phyloP scores from a whole-genome alignment of 2,888 invertebrate genomes.

The Fragum fragum region DNA sequence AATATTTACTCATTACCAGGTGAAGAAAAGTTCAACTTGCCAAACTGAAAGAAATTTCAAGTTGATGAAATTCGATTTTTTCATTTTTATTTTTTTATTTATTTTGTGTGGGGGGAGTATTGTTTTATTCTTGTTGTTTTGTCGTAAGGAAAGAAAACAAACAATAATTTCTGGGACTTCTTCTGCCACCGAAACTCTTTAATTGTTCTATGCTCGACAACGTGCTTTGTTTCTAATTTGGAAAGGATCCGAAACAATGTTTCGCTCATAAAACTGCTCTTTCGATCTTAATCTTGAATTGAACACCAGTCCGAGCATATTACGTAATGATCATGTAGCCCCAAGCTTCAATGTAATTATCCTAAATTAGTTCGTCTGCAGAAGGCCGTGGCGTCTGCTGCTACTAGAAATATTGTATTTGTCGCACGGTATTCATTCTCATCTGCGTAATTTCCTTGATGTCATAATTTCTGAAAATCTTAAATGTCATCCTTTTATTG shows the following conservation, averaged over 20 bases:
- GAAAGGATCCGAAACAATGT: conserved; percentile 7
- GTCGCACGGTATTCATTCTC: not conserved
- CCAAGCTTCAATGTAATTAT: conserved; percentile 15
- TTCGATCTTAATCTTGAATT: conserved; percentile 16
- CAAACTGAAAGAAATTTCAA: no score
- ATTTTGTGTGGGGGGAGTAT: no score
- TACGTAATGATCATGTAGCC: conserved; percentile 11
- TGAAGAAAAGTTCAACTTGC: no score
- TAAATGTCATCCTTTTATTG: not conserved
- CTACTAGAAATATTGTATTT: not conserved
- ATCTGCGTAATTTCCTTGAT: not conserved
- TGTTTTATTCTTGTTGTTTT: no score
- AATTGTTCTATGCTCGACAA: no score
- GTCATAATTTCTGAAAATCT: conserved; percentile 2
- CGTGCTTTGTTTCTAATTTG: no score
- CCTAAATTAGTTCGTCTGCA: conserved; percentile 18
- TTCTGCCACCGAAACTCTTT: no score
- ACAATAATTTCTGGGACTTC: no score
- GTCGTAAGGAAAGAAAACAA: no score
- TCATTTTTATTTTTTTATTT: no score
- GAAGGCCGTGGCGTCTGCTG: not conserved
- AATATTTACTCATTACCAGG: no score
- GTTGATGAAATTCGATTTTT: no score
- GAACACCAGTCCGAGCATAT: conserved; percentile 1
- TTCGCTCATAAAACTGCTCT: conserved; percentile 7